Conservation (phyloP, 2,797 vertebrate species). For the Gymnoscopelus braueri region DNA sequence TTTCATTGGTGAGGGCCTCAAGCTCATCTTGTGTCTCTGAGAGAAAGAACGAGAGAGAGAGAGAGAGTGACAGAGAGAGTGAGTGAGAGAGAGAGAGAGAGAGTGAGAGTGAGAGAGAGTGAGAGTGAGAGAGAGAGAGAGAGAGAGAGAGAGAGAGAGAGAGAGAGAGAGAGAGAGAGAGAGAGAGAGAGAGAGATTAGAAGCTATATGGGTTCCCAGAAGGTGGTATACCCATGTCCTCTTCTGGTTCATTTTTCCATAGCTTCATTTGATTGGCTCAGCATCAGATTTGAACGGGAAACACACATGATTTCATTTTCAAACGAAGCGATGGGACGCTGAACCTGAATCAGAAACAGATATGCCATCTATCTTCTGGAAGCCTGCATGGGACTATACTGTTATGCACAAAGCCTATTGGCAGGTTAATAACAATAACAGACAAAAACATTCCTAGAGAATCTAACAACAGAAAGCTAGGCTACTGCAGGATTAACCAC, state of each 20-base stretch:
- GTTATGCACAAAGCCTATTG: too few species aligned
- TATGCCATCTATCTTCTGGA: neutral
- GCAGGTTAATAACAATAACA: neutral
- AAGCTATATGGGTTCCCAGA: too few species aligned
- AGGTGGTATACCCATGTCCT: too few species aligned
- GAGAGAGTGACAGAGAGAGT: neutral
- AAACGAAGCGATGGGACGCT: too few species aligned
- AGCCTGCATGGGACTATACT: too few species aligned
- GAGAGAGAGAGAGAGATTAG: constrained; percentile 1
- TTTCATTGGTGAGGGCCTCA: constrained; percentile 89
- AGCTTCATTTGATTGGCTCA: too few species aligned
- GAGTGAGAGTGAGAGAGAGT: neutral
- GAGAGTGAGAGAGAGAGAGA: constrained; percentile 1
- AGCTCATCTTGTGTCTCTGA: constrained; percentile 93
- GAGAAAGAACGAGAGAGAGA: neutral
- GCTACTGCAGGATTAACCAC: too few species aligned
- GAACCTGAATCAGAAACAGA: too few species aligned
- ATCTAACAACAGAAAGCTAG: too few species aligned
- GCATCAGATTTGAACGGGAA: too few species aligned
- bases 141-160: neutral
- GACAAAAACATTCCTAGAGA: neutral
- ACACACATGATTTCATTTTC: too few species aligned
- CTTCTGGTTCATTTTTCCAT: too few species aligned
- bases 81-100: neutral
- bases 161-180: neutral